Evolutionary conservation across 1,140 invertebrate species (phyloP).

Genomic region (Cotesia glomerata): DNA sequence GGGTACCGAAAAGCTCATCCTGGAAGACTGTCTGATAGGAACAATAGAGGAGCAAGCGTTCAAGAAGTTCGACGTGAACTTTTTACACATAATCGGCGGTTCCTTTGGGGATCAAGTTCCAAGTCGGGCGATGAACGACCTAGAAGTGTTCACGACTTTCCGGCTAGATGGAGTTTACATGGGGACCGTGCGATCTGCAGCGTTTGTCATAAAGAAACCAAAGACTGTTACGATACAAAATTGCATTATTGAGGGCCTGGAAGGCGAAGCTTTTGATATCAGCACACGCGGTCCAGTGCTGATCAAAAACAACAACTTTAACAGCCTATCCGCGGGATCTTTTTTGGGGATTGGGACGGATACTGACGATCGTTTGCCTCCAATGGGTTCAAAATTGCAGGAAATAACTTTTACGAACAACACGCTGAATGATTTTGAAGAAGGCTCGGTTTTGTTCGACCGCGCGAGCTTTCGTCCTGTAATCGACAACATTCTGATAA

Average conservation of each 20-base stretch:
- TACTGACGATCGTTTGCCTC: constrained; percentile 47
- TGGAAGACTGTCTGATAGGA: constrained; percentile 65
- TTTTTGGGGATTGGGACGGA: constrained; percentile 69
- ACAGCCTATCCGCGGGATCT: constrained; percentile 65
- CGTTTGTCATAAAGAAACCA: constrained; percentile 67
- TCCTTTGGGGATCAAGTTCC: constrained; percentile 66
- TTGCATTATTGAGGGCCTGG: constrained; percentile 67
- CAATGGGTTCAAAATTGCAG: constrained; percentile 3
- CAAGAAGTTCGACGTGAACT: constrained; percentile 76
- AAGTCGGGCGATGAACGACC: constrained; percentile 75
- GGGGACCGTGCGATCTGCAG: constrained; percentile 58
- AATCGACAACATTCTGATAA: constrained; percentile 68
- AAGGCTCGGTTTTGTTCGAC: constrained; percentile 69
- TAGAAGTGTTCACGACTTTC: constrained; percentile 72
- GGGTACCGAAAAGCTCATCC: constrained; percentile 57
- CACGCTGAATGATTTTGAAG: constrained; percentile 64
- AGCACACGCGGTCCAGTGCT: constrained; percentile 68
- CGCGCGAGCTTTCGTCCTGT: constrained; percentile 63
- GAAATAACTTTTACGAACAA: constrained; percentile 73
- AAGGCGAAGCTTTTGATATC: constrained; percentile 71
- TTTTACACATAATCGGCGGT: constrained; percentile 66
- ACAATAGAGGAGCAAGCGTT: constrained; percentile 75
- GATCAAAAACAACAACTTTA: constrained; percentile 72
- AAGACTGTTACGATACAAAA: constrained; percentile 69
- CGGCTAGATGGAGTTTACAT: constrained; percentile 59